These are phyloP conservation scores for Xestia ashworthii DNA, from an alignment of 2,888 invertebrate genomes.

Conservation along the genomic window DNA sequence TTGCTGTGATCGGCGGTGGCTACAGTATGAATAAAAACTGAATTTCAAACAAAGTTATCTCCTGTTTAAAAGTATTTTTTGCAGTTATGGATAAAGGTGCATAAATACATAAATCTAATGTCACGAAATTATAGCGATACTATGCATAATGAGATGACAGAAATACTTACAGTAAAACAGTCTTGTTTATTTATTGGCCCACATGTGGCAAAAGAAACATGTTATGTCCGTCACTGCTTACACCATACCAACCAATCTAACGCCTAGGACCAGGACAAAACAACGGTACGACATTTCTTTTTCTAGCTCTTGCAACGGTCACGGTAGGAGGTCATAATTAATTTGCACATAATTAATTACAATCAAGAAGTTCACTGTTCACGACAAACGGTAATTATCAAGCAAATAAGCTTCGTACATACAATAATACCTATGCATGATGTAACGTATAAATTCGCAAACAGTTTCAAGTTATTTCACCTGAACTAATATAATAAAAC, in stretches of 20 bases:
- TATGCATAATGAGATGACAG: neutral
- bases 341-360: neutral
- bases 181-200: constrained; percentile 7
- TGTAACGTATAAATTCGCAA: neutral
- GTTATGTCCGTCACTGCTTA: constrained; percentile 8
- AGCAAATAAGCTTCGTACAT: neutral
- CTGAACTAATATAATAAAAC: constrained; percentile 7
- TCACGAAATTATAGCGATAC: neutral
- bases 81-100: neutral
- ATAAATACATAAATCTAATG: neutral
- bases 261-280: neutral
- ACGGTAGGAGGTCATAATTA: neutral
- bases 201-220: constrained; percentile 1
- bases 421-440: neutral
- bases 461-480: constrained; percentile 14
- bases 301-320: neutral
- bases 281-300: neutral
- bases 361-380: neutral
- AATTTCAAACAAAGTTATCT: neutral
- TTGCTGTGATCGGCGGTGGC: no score
- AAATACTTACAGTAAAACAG: neutral
- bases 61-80: no score
- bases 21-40: neutral
- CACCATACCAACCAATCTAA: constrained; percentile 1
- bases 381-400: neutral